Evolutionary conservation across 2,888 invertebrate genomes (phyloP), one percentile per base, ranked within the genome.

Genomic region (Podabrus alpinus): DNA sequence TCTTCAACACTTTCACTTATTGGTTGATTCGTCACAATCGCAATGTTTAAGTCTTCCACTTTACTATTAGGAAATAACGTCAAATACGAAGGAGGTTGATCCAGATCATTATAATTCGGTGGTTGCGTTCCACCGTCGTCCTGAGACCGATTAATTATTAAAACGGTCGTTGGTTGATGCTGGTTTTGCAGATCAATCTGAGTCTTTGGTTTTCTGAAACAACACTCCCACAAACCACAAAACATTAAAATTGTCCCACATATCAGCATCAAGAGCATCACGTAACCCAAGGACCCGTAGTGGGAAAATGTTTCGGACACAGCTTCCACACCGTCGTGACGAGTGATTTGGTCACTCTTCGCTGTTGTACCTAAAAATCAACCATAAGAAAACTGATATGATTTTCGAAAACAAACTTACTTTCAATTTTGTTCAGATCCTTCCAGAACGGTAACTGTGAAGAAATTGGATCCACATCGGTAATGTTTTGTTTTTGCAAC

Each of bases 201-300:
- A 59, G 80, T 81, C 81, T 68, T 89, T 86, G 59, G 90, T 87
- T 25, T 89, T 86, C 82, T 89, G 75, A 86, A 86, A 78, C 86
- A 88, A 78, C 87, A 88, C 76, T 88, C 93, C 92, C 93, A 93
- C 78, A 93, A 88, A 15, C 93, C 89, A 81, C 93, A 93, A 86
- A 93, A 91, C 88, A 93, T 90, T 80, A 93, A 88, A 60, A 93
- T 90, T 11, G 92, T 91, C 17, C 92, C 92, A 83, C 92, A 93
- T 78, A 93, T 89, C 59, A 93, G 87, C 90, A 93, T 92, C 69
- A 92, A 93, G 71, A 93, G 89, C 85, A 93, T 92, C 59, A 93
- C 88, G 83, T 93, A 93, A 80, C 93, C 93, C 93, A 93, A 93
- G 0, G 93, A 92, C 0, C 93, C 93, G 84, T 93, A 93, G 71